phyloP scores from a whole-genome alignment of 2,113 vertebrate genomes.

The Tiliqua scincoides region DNA sequence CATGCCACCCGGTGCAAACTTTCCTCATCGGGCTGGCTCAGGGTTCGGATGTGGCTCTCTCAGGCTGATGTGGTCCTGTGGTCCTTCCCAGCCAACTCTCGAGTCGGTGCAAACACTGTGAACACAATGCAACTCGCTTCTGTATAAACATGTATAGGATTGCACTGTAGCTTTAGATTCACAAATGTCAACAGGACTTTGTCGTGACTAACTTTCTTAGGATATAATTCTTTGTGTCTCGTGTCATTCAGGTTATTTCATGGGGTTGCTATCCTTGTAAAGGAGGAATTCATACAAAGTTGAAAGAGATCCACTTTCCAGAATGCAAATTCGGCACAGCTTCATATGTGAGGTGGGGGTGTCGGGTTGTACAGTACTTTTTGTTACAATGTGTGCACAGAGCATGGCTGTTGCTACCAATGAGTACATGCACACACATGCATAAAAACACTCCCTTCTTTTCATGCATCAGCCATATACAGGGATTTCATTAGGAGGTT shows the following conservation, averaged over 20 bases:
- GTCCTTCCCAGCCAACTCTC: too few relatives aligned
- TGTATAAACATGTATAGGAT: too few relatives aligned
- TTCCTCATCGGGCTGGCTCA: too few relatives aligned
- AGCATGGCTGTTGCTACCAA: not conserved
- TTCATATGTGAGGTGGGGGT: not conserved
- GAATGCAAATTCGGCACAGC: not conserved
- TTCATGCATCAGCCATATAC: rapidly evolving
- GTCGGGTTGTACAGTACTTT: not conserved
- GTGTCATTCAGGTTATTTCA: not conserved
- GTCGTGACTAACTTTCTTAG: too few relatives aligned
- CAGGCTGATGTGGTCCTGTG: too few relatives aligned
- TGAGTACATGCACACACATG: rapidly evolving
- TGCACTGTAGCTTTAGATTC: too few relatives aligned
- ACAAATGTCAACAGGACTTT: too few relatives aligned
- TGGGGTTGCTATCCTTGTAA: not conserved
- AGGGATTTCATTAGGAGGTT: not conserved
- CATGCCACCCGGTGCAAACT: too few relatives aligned
- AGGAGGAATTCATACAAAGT: not conserved
- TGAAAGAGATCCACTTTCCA: not conserved
- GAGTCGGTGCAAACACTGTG: too few relatives aligned
- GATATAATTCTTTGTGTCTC: not conserved
- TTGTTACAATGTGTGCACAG: not conserved
- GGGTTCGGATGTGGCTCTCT: too few relatives aligned
- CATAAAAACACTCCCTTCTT: not conserved
- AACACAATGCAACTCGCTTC: too few relatives aligned